Base-by-base conservation (phyloP, 2,113 vertebrate species). In the Myanophis thanlyinensis region DNA sequence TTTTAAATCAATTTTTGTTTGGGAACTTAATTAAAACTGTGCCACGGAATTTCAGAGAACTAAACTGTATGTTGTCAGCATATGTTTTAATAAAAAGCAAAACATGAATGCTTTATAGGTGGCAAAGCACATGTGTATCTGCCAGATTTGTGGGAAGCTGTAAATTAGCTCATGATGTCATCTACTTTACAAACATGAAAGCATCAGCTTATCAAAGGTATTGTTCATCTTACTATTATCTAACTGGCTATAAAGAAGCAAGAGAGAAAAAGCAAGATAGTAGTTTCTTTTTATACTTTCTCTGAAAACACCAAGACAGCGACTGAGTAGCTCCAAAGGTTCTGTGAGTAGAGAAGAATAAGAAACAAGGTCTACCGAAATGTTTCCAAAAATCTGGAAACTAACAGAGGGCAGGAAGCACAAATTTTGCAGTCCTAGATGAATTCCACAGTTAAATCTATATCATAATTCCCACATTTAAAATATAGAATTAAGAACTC, bases 401-500 rank as follows among this genome's bases (percentile, higher is more conserved):
- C 90, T 35, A 4, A 25, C 30, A 49, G 25, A 22, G 4, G 18
- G 47, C 18, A 30, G 12, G 15, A 54, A 12, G 48, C 73, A n/a
- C 67, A 44, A 22, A 35, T 30, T 11, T 18, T 25, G 18, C 18
- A 53, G 3, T 11, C 53, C 48, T 53, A 92, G 80, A 47, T 7
- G 91, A 92, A 52, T 67, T 87, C 27, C 1, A 8, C 0, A 0
- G 2, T 6, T 35, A 85, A 11, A 44, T 59, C 27, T 23, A 12
- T 1, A 5, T 59, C 11, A 54, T 44, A 93, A 59, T 48, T 73
- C 56, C 11, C 0, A n/a, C 12, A 90, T 91, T 56, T 46, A 59
- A 2, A 92, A 11, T 44, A 87, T 0, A 0, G 25, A 44, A 92
- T n/a, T 88, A 1, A 0, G 0, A 0, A 67, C 56, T 88, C 91